A percentile compares a stretch with the other conserved stretches of the same genome.
Conservation (phyloP, 1,140 invertebrate genomes). For the Acromyrmex heyeri region DNA sequence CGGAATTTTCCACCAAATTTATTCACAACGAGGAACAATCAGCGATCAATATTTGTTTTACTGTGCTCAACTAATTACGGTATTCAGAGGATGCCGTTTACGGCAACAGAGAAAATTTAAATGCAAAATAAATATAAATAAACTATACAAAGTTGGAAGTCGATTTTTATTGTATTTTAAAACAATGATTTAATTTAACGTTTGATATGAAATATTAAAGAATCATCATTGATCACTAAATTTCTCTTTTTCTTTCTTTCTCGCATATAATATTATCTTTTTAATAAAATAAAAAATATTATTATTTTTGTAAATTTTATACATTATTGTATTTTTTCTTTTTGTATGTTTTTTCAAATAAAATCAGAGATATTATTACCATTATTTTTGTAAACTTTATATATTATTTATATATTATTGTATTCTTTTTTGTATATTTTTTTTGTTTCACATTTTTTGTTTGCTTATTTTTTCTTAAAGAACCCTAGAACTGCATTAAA, state of each 20-base stretch:
- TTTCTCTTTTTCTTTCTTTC: background rate
- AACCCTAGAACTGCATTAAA: too few species aligned
- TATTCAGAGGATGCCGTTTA: slow-evolving; percentile 20
- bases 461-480: too few species aligned
- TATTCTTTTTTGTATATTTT: too few species aligned
- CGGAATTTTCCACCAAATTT: slow-evolving; percentile 29
- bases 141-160: background rate
- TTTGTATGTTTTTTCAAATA: background rate
- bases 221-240: background rate
- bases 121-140: slow-evolving; percentile 14
- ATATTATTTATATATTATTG: too few species aligned
- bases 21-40: background rate
- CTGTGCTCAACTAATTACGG: slow-evolving; percentile 7
- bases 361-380: background rate
- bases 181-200: slow-evolving; percentile 4
- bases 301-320: too few species aligned
- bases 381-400: too few species aligned
- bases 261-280: background rate
- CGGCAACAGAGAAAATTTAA: slow-evolving; percentile 19
- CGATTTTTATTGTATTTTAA: slow-evolving; percentile 17
- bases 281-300: background rate
- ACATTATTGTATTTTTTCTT: too few species aligned
- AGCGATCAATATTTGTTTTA: slow-evolving; percentile 34
- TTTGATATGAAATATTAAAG: background rate
- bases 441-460: too few species aligned